Conservation (phyloP, 2,113 vertebrate genomes). For the Rutilus rutilus region DNA sequence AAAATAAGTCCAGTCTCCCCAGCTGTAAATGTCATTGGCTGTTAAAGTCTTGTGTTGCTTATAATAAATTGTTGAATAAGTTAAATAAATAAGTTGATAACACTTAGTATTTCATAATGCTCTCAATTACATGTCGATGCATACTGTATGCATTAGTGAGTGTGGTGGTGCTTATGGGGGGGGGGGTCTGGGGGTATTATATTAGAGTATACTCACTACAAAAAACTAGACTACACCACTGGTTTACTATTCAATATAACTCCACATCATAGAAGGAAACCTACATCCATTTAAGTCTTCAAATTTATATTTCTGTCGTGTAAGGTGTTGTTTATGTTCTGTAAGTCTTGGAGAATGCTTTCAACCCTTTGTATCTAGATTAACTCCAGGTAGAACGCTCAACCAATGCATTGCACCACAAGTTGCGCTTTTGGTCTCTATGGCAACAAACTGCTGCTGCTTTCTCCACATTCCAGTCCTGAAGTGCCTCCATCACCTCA, state of each 20-base stretch:
- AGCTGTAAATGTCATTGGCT: no score
- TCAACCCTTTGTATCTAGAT: neutral
- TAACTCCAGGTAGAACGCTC: neutral
- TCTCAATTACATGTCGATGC: no score
- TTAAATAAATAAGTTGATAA: no score
- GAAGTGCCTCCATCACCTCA: slow-evolving; percentile 12
- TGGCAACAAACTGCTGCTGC: slow-evolving; percentile 34
- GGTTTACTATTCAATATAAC: neutral
- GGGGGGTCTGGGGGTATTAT: no score
- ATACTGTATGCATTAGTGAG: no score
- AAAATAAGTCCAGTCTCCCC: no score
- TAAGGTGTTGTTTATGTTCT: neutral
- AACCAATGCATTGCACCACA: slow-evolving; percentile 15
- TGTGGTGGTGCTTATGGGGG: no score
- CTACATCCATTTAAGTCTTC: neutral
- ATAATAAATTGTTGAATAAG: no score
- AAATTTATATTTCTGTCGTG: neutral
- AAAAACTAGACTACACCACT: no score
- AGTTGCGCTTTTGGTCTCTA: slow-evolving; percentile 17
- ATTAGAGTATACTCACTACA: no score
- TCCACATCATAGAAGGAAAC: neutral
- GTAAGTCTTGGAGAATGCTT: neutral
- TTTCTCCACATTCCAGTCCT: slow-evolving; percentile 1
- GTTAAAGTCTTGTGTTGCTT: no score
- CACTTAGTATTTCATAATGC: no score